Conservation (phyloP, 2,888 invertebrate genomes). For the Poecilobothrus nobilitatus region DNA sequence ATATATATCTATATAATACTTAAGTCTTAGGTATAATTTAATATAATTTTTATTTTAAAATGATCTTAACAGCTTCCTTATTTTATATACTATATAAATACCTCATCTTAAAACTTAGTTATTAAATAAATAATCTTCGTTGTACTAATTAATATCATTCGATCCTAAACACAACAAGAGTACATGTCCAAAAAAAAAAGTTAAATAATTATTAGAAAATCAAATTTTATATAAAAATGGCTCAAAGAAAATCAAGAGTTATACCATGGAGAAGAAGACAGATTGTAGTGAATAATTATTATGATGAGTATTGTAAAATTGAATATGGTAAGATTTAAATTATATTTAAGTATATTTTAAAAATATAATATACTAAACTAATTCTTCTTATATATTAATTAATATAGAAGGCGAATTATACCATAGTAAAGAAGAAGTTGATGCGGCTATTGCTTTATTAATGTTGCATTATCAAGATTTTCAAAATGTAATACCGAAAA, state of each 20-base stretch:
- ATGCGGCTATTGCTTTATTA: background rate
- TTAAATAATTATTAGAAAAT: no score
- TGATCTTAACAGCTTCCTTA: no score
- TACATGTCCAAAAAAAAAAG: no score
- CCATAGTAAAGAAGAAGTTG: background rate
- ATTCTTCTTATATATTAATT: background rate
- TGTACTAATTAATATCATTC: no score
- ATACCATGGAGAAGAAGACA: background rate
- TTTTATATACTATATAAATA: no score
- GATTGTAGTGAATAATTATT: background rate
- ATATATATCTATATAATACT: no score
- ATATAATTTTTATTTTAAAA: no score
- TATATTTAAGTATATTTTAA: background rate
- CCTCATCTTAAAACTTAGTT: no score
- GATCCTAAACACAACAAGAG: no score
- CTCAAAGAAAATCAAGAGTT: background rate
- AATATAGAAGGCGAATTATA: background rate
- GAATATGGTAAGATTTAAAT: background rate
- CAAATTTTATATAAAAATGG: background rate
- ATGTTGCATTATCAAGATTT: slow-evolving; percentile 1
- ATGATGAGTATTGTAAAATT: background rate
- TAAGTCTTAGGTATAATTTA: no score
- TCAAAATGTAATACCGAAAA: background rate
- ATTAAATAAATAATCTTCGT: no score
- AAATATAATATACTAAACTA: background rate